phyloP scores from a whole-genome alignment of 2,113 vertebrate species.

The Cyrtonyx montezumae region DNA sequence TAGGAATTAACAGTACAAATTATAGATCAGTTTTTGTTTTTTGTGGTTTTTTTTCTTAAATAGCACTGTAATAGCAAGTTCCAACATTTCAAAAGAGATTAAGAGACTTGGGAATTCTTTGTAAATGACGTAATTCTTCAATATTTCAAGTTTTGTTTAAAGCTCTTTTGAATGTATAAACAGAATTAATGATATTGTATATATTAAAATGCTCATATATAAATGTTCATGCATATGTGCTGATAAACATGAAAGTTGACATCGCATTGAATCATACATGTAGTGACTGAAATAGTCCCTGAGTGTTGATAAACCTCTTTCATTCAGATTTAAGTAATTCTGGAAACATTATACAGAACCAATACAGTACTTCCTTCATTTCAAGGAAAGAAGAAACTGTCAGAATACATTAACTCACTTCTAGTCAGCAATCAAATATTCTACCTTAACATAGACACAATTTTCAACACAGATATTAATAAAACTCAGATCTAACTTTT shows the following conservation, averaged over 20 bases:
- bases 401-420: not conserved
- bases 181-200: not conserved
- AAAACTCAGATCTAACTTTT: not conserved
- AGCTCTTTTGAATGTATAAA: not conserved
- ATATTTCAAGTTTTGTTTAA: not conserved
- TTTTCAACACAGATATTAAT: not conserved
- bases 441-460: not conserved
- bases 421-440: not conserved
- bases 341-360: not conserved
- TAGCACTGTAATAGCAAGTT: not conserved
- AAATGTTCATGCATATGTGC: not conserved
- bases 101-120: not conserved
- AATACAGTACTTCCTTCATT: not conserved
- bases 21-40: not conserved
- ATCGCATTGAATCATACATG: not conserved
- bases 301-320: not conserved
- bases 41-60: not conserved
- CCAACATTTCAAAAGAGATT: not conserved
- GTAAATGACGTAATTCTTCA: not conserved
- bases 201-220: not conserved
- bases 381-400: not conserved
- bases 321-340: not conserved
- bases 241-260: not conserved
- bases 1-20: not conserved
- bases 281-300: not conserved